Conservation (phyloP, 2,113 vertebrate species). For the Epinephelus cyanopodus region DNA sequence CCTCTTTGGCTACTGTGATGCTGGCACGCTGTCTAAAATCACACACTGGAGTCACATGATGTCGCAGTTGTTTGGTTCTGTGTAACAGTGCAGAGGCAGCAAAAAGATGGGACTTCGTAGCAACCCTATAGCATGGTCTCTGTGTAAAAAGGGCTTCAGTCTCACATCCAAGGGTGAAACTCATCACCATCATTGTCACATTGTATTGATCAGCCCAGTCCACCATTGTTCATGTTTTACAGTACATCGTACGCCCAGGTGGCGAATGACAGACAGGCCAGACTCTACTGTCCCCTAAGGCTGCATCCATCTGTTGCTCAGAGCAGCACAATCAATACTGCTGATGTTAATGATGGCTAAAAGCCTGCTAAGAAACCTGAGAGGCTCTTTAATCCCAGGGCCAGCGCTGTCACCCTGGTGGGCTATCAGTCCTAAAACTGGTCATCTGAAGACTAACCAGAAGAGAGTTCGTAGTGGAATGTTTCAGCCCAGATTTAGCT, state of each 20-base stretch:
- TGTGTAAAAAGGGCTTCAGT: not conserved
- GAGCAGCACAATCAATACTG: conserved; percentile 75
- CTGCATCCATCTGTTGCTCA: conserved; percentile 73
- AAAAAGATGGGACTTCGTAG: too few relatives aligned
- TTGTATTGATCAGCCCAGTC: conserved; percentile 27
- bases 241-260: conserved; percentile 24
- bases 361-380: conserved; percentile 80
- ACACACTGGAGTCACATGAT: too few relatives aligned
- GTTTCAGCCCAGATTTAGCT: not conserved
- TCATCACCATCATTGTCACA: not conserved
- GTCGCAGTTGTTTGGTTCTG: too few relatives aligned
- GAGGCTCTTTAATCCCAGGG: conserved; percentile 27
- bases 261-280: conserved; percentile 17
- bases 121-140: too few relatives aligned
- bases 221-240: conserved; percentile 27
- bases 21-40: too few relatives aligned
- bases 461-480: not conserved
- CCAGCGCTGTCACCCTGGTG: not conserved
- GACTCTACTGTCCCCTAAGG: conserved; percentile 35
- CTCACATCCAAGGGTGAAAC: conserved; percentile 1
- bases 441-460: not conserved
- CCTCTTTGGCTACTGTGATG: too few relatives aligned
- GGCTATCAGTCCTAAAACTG: not conserved
- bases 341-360: conserved; percentile 77
- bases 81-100: too few relatives aligned